Conservation (phyloP, 37 sponge, comb jelly and placozoan genomes). For the Aplysina aerophoba region DNA sequence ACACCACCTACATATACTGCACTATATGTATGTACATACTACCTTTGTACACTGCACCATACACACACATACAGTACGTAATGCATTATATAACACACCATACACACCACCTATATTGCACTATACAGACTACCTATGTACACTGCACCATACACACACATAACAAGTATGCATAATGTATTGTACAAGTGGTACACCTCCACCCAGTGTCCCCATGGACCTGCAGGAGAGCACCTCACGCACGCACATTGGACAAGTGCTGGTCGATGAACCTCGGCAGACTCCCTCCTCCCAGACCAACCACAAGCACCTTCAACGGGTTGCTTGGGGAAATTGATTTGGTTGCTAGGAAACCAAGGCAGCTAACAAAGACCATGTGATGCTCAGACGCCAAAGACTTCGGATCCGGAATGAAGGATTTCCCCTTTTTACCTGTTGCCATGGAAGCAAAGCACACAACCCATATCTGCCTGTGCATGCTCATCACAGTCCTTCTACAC, state of each 20-base stretch:
- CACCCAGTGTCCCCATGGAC: conserved; percentile 1
- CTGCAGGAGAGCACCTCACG: conserved; percentile 15
- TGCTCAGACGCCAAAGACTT: not conserved
- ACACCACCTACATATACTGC: not conserved
- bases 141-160: conserved; percentile 19
- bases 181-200: too few species aligned
- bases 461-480: too few species aligned
- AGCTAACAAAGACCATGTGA: conserved; percentile 14
- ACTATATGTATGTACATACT: not conserved
- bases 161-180: too few species aligned
- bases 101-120: too few species aligned
- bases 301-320: conserved; percentile 40
- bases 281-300: conserved; percentile 89
- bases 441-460: too few species aligned
- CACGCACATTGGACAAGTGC: conserved; percentile 40
- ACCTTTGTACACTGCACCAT: not conserved
- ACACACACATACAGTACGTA: not conserved
- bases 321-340: not conserved
- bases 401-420: not conserved
- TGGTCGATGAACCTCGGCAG: conserved; percentile 62
- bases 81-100: too few species aligned
- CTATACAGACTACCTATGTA: not conserved
- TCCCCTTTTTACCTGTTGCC: conserved; percentile 1
- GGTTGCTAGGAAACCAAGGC: conserved; percentile 16
- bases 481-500: too few species aligned